Base-by-base conservation (phyloP, 2,113 vertebrate genomes). In the Phalacrocorax pelagicus region DNA sequence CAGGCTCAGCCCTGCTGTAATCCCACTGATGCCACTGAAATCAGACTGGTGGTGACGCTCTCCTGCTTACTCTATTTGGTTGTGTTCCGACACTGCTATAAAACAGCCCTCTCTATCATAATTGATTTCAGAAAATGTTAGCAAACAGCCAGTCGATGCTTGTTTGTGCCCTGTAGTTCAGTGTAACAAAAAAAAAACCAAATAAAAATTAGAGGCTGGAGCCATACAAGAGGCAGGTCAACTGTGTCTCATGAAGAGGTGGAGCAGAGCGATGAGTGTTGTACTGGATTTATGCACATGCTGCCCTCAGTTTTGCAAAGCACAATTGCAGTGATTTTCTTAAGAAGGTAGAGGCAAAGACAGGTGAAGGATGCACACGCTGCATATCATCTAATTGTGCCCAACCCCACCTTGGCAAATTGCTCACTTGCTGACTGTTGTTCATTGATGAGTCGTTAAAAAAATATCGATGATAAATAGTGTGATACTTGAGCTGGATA, bases 91-190 rank as follows among this genome's bases (percentile, higher is more conserved):
- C 11, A 7, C 21, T 22, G 21, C 59, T 46, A 4, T 1, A 16
- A 23, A 71, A 11, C 51, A 1, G 0, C 11, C 20, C 5, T 9
- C 0, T 1, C 12, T 74, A 32, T 47, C 54, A 10, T 12, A 19
- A 18, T 32, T 16, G 21, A 34, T 40, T 52, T 62, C 77, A 94
- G 87, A 57, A 70, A 15, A 38, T 29, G 12, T 34, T 40, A 55
- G 59, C 55, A 58, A 44, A 34, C 51, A 70, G 59, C 16, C 27
- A 42, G 29, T 8, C 0, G 1, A 23, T 52, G 22, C 11, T 46
- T 62, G 62, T 54, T 70, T 58, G 54, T 83, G 22, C 61, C 70
- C 46, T 59, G 44, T 6, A 34, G 42, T 57, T 82, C 18, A 61
- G 36, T 18, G 36, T 14, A n/a, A 86, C 26, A 24, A 36, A 51